Base-by-base conservation (phyloP, 2,888 invertebrate species). In the Caenorhabditis sp. region DNA sequence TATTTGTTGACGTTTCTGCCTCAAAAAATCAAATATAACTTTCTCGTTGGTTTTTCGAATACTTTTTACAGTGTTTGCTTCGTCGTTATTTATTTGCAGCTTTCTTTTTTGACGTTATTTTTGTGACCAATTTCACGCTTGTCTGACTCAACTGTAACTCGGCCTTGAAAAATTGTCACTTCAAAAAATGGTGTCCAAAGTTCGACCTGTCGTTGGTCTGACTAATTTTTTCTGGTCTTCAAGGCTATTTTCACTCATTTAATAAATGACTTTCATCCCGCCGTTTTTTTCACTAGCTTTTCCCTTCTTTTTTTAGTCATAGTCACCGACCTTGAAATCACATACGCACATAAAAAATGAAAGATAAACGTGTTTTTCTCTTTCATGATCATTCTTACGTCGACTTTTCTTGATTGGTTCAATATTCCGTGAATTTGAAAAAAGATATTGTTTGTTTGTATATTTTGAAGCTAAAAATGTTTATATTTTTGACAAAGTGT, bases 361-460 rank as follows among this genome's bases (percentile, higher is more conserved):
- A 56, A 56, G 56, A 56, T 56, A 56, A 56, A 56, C 56, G 56
- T 56, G 56, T 56, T 56, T 53, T 56, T 56, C 10, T 26, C 17
- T 4, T 7, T 25, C 26, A 26, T 56, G 7, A 7, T 49, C 8
- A n/a, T 52, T 23, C 23, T 23, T 10, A 23, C 8, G 8, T 52
- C 21, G 52, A 21, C 14, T 43, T 43, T 43, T 43, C 17, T 10
- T 43, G 17, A 36, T 43, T 43, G 17, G 43, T 20, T 49, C 20
- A 2, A 52, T 10, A 20, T 21, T 52, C 4, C 21, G 4, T 52
- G 23, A 21, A 12, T 17, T 12, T 4, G 8, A n/a, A 50, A n/a
- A 20, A n/a, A 4, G 8, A 5, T 21, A 52, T 17, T 7, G 5
- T 31, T 31, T 31, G 31, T 31, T 23, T 23, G 52, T 52, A 21